phyloP scores from a whole-genome alignment of 2,888 invertebrate genomes.

The Eristalis arbustorum region DNA sequence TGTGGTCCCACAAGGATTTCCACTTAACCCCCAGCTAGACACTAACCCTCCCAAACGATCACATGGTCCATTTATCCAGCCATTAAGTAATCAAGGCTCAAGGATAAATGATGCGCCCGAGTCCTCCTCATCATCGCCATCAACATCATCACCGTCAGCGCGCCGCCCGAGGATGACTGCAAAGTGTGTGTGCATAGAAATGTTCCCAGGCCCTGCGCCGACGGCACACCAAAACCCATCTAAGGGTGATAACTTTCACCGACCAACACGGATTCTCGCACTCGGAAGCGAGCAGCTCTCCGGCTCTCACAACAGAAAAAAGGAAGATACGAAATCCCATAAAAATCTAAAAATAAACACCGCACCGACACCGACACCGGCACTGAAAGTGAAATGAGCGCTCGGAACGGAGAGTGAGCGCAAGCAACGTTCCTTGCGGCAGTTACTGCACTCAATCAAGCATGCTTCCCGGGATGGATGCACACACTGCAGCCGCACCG shows the following conservation, averaged over 20 bases:
- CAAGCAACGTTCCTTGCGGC: slow-evolving; percentile 53
- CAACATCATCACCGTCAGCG: slow-evolving; percentile 1
- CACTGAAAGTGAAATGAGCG: slow-evolving; percentile 38
- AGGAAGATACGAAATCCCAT: slow-evolving; percentile 37
- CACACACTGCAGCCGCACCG: neutral
- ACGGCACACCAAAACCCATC: slow-evolving; percentile 16
- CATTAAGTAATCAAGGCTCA: slow-evolving; percentile 69
- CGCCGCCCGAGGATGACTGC: neutral
- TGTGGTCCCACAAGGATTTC: slow-evolving; percentile 59
- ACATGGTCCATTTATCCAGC: slow-evolving; percentile 65
- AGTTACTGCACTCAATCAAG: slow-evolving; percentile 62
- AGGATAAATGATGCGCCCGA: slow-evolving; percentile 61
- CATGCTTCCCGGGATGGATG: slow-evolving; percentile 50
- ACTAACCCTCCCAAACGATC: slow-evolving; percentile 59
- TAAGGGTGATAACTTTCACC: slow-evolving; percentile 62
- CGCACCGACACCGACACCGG: slow-evolving; percentile 15
- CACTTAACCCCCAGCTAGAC: slow-evolving; percentile 30
- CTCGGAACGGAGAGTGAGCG: neutral
- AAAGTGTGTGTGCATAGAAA: slow-evolving; percentile 18
- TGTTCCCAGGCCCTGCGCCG: slow-evolving; percentile 53
- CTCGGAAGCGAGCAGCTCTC: slow-evolving; percentile 5
- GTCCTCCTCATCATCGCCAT: slow-evolving; percentile 49
- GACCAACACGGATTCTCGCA: slow-evolving; percentile 32
- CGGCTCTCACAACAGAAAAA: neutral
- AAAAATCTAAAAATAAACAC: slow-evolving; percentile 69